These are phyloP conservation scores for Pleuronectes platessa DNA, from an alignment of 2,113 vertebrate genomes.

Conservation along the genomic window DNA sequence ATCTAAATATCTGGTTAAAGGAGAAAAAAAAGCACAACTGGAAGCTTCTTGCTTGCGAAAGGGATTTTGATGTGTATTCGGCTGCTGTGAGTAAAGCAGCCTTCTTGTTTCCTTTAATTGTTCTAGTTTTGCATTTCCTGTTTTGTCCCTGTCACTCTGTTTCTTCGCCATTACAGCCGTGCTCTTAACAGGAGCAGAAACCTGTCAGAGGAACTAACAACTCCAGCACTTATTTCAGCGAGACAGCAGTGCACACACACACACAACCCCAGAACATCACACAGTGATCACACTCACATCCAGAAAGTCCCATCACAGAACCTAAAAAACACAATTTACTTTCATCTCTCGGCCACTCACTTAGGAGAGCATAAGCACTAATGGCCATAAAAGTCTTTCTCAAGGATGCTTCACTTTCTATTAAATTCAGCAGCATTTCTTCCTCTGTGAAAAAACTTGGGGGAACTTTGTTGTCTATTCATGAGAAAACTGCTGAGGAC, in stretches of 20 bases:
- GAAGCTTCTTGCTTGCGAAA: not conserved
- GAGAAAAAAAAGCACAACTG: not conserved
- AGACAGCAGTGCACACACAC: not conserved
- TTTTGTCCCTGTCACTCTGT: not conserved
- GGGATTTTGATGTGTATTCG: not conserved
- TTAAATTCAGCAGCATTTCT: conserved; percentile 41
- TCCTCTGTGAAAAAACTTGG: not conserved
- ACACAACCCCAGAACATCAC: not conserved
- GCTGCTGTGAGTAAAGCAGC: not conserved
- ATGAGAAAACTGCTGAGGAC: not conserved
- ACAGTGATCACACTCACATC: not conserved
- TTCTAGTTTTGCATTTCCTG: not conserved
- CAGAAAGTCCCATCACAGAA: conserved; percentile 3
- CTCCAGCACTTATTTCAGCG: conserved; percentile 20
- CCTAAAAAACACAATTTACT: conserved; percentile 7
- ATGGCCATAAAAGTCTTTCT: conserved; percentile 25
- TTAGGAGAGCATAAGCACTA: not conserved
- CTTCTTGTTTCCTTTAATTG: conserved; percentile 25
- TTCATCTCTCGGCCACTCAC: conserved; percentile 2
- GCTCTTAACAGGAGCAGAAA: not conserved
- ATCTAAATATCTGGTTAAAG: too few species aligned
- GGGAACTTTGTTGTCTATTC: not conserved
- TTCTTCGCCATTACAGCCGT: conserved; percentile 18
- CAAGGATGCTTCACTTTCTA: conserved; percentile 41
- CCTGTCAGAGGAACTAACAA: conserved; percentile 26